phyloP scores from a whole-genome alignment of 2,113 vertebrate genomes.

The Otocyon megalotis region DNA sequence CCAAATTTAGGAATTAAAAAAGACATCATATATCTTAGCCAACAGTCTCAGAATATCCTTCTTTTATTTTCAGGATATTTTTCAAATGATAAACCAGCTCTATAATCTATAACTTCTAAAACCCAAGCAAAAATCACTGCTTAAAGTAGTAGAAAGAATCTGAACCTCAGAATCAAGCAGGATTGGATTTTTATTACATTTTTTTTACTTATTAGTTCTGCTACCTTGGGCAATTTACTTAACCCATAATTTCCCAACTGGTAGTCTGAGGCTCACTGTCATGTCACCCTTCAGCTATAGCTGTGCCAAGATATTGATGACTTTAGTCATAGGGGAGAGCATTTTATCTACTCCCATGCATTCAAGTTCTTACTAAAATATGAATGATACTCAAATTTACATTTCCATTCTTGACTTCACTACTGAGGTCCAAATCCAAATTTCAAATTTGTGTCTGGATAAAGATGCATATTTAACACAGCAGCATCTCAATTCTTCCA shows the following conservation, averaged over 20 bases:
- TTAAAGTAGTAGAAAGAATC: neutral
- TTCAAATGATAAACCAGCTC: neutral
- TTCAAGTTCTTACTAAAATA: neutral
- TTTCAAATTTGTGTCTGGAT: neutral
- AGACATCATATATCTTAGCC: neutral
- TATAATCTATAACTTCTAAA: neutral
- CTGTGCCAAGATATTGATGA: neutral
- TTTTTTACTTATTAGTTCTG: constrained; percentile 9
- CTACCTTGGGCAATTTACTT: neutral
- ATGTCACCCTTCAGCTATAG: neutral
- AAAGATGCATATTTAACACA: neutral
- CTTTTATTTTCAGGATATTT: neutral
- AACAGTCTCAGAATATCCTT: neutral
- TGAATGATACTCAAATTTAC: neutral
- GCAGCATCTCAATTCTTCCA: neutral
- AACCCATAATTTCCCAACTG: neutral
- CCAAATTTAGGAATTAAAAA: neutral
- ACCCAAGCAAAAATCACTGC: neutral
- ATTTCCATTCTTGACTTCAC: neutral
- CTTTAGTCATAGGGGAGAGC: neutral
- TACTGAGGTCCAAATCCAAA: neutral
- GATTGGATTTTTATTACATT: neutral
- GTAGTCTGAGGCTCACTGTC: neutral
- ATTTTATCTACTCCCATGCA: neutral
- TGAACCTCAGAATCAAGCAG: constrained; percentile 17